These are phyloP conservation scores for Sebastes oblongus DNA, from an alignment of 2,797 vertebrate species.

Conservation along the genomic window DNA sequence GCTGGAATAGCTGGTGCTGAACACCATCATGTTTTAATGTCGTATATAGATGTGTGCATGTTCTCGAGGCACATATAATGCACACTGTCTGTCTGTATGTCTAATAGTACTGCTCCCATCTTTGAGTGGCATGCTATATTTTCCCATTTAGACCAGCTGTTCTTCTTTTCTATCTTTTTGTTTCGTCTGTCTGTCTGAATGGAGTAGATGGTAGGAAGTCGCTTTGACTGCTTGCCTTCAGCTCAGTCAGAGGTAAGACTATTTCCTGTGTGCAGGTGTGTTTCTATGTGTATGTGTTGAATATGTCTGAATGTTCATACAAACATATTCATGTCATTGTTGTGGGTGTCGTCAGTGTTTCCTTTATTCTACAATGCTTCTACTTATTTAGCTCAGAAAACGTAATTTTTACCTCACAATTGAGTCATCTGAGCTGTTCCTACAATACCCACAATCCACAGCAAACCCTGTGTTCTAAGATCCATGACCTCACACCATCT, in stretches of 20 bases:
- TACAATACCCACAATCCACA: background rate
- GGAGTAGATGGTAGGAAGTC: constrained; percentile 81
- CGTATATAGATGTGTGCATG: background rate
- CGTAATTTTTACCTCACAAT: background rate
- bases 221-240: constrained; percentile 81
- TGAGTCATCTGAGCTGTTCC: background rate
- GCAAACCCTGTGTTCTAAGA: no score
- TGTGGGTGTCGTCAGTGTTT: background rate
- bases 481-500: no score
- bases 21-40: no score
- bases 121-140: background rate
- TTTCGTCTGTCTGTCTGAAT: constrained; percentile 50
- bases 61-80: background rate
- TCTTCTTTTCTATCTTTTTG: constrained; percentile 33
- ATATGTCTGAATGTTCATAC: background rate
- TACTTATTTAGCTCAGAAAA: background rate
- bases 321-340: no score
- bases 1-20: no score
- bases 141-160: background rate
- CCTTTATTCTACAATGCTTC: background rate
- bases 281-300: constrained; percentile 13
- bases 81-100: background rate
- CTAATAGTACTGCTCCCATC: background rate
- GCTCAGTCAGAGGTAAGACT: constrained; percentile 81
- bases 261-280: constrained; percentile 26